A percentile compares a stretch with the other conserved stretches of the same genome.
Conservation (phyloP, 2,797 vertebrate species). For the Diplodus sargus region DNA sequence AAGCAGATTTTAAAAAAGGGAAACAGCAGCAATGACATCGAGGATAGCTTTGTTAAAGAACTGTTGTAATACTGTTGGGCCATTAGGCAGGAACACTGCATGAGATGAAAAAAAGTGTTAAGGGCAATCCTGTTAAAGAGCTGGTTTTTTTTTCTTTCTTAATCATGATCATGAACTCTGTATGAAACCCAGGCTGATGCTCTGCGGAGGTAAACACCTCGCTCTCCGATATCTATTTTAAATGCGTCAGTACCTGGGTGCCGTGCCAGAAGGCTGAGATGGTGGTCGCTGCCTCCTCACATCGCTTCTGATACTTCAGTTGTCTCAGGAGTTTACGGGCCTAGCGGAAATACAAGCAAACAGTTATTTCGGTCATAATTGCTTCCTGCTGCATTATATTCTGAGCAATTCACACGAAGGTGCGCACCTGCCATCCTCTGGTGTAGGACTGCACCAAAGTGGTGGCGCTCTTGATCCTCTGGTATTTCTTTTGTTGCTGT, state of each 20-base stretch:
- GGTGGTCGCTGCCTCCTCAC: conserved; percentile 92
- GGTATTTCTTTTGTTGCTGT: conserved; percentile 96
- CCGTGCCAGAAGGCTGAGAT: conserved; percentile 96
- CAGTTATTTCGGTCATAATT: background rate
- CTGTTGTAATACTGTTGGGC: conserved; percentile 37
- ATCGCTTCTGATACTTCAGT: conserved; percentile 94
- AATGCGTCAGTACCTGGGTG: conserved; percentile 88
- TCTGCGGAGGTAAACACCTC: background rate
- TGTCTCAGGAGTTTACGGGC: conserved; percentile 93
- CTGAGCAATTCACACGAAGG: background rate
- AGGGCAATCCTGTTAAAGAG: conserved; percentile 24
- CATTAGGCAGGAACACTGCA: conserved; percentile 30
- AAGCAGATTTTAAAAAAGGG: conserved; percentile 45
- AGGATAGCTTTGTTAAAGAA: conserved; percentile 51
- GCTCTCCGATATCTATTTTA: conserved; percentile 13
- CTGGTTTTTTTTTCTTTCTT: background rate
- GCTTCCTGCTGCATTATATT: background rate
- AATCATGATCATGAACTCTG: conserved; percentile 1
- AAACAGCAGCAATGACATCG: conserved; percentile 62
- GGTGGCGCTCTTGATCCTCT: conserved; percentile 90
- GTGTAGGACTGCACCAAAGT: conserved; percentile 94
- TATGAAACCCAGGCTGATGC: conserved; percentile 17
- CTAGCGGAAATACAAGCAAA: conserved; percentile 73
- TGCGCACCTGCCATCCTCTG: conserved; percentile 95
- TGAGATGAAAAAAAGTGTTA: conserved; percentile 27